Conservation (phyloP, 2,113 vertebrate genomes). For the Gambusia holbrooki region DNA sequence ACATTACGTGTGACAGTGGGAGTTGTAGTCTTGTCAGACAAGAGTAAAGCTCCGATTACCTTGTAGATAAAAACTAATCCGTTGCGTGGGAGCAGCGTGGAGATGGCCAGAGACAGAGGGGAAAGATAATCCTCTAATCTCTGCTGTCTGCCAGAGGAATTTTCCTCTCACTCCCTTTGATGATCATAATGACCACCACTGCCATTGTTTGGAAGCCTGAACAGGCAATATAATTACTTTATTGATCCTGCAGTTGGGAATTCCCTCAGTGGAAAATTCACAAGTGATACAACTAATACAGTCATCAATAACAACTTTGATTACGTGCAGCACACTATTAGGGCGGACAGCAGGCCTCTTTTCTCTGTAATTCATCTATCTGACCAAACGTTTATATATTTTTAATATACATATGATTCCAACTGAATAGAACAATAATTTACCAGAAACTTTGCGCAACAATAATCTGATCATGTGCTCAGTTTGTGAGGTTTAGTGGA, state of each 20-base stretch:
- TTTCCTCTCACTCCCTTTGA: constrained; percentile 26
- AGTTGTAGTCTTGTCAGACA: constrained; percentile 57
- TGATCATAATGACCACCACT: constrained; percentile 14
- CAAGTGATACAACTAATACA: not conserved
- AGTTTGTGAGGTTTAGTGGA: too few species aligned
- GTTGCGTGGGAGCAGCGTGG: constrained; percentile 16
- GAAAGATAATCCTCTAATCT: constrained; percentile 53
- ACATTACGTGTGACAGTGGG: constrained; percentile 30
- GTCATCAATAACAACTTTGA: not conserved
- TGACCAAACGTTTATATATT: not conserved
- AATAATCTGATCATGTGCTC: too few species aligned
- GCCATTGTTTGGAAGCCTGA: constrained; percentile 31
- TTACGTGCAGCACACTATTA: not conserved
- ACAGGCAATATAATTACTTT: constrained; percentile 27
- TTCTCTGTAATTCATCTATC: not conserved
- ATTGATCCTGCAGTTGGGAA: constrained; percentile 37
- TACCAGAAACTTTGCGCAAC: too few species aligned
- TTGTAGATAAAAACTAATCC: constrained; percentile 63
- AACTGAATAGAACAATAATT: too few species aligned
- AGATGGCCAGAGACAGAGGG: constrained; percentile 36
- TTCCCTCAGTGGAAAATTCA: constrained; percentile 19
- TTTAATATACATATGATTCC: too few species aligned
- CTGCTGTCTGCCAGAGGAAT: constrained; percentile 44
- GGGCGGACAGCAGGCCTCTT: not conserved
- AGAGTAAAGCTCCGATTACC: constrained; percentile 50